Base-by-base conservation (phyloP, 1,140 invertebrate species). In the Caerostris darwini region DNA sequence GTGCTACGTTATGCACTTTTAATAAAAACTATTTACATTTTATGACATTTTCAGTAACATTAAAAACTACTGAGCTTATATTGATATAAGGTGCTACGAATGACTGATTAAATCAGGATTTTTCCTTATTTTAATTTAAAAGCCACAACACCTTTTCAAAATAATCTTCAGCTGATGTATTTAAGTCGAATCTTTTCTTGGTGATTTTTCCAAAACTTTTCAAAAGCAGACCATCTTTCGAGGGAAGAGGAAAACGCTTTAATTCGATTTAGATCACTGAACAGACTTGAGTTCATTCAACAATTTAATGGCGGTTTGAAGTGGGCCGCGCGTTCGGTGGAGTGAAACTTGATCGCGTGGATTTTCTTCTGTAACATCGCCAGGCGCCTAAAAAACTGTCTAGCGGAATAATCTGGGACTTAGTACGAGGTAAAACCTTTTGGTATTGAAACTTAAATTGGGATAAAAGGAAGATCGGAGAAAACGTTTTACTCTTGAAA, bases 201-300 rank as follows among this genome's bases (percentile, higher is more conserved):
- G 12, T 7, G 7, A 77, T 4, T 10, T 7, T 34, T 12, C 71
- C 5, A 53, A 77, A 77, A 77, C 69, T 71, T 3, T 34, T 34
- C 34, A 10, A 71, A 53, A 8, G 50, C 71, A 34, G 57, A n/a
- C 19, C n/a, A 57, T 58, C 14, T 83, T 34, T 3, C 54, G 0
- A 83, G 6, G 5, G 82, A 58, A 57, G 54, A 83, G 82, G 82
- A 58, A 58, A 83, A 83, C 6, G 12, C 7, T 83, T 17, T 53
- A 64, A 67, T 88, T 88, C 12, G 86, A 88, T 88, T 64, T 88
- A 88, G 86, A 88, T 88, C 86, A 88, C 19, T 64, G 86, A 64
- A 12, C 86, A 34, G 34, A 64, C 83, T n/a, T 58, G 53, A 85
- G 83, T 85, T 85, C 53, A 85, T n/a, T 56, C 59, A 12, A 77